Conservation (phyloP, 2,113 vertebrate genomes). For the Mus pahari region DNA sequence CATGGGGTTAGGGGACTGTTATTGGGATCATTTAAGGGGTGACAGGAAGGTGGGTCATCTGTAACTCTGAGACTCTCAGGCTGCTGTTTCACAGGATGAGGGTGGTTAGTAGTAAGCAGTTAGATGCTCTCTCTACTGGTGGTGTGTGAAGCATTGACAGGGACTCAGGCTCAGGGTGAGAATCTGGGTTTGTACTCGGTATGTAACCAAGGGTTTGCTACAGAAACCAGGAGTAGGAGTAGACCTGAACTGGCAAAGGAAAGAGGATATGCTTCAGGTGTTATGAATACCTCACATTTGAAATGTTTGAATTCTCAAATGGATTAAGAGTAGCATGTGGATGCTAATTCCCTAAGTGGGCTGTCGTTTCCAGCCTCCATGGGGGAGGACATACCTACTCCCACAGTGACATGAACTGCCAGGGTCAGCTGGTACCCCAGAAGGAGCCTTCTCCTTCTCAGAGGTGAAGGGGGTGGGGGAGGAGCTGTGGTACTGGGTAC, state of each 20-base stretch:
- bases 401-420: too few species aligned
- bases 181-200: not conserved
- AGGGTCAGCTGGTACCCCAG: too few species aligned
- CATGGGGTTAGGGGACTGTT: accelerated
- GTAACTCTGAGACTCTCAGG: too few species aligned
- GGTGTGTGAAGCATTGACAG: not conserved
- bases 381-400: too few species aligned
- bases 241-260: not conserved
- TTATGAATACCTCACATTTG: not conserved
- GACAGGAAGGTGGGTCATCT: not conserved
- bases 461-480: too few species aligned
- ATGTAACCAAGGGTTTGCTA: not conserved
- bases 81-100: not conserved
- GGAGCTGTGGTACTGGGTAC: too few species aligned
- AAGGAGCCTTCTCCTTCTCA: too few species aligned
- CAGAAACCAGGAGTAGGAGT: not conserved
- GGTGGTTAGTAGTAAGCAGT: accelerated
- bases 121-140: not conserved
- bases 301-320: not conserved
- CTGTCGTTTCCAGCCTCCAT: too few species aligned
- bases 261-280: accelerated
- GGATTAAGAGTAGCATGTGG: too few species aligned
- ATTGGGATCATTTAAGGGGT: too few species aligned
- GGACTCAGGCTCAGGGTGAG: accelerated
- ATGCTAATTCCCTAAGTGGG: too few species aligned